Evolutionary conservation across 2,888 invertebrate species (phyloP).

Genomic region (Galerucella nymphaeae): DNA sequence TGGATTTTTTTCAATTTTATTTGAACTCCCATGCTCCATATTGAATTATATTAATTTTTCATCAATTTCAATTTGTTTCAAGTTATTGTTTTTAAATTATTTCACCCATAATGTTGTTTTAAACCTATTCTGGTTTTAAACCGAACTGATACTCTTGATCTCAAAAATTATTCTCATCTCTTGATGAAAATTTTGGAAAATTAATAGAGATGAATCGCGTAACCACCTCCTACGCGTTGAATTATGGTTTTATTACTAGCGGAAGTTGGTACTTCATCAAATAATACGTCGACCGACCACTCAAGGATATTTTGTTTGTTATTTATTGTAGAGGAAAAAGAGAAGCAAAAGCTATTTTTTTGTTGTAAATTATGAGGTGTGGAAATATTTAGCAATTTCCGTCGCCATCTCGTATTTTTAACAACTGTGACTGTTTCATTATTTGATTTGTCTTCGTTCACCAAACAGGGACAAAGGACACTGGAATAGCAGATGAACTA

Average conservation of each 20-base stretch:
- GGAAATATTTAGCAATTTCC: too few species aligned
- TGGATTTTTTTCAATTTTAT: constrained; percentile 70
- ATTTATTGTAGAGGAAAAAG: too few species aligned
- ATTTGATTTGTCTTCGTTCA: too few species aligned
- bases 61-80: too few species aligned
- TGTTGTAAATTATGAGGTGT: too few species aligned
- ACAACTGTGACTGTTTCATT: too few species aligned
- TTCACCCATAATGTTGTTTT: not conserved
- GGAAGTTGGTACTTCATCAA: not conserved
- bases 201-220: not conserved
- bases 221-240: not conserved
- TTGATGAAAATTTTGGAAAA: not conserved
- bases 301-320: not conserved
- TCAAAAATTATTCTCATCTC: not conserved
- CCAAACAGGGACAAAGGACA: too few species aligned
- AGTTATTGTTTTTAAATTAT: too few species aligned
- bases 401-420: too few species aligned
- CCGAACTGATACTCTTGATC: not conserved
- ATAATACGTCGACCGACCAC: not conserved
- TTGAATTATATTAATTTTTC: too few species aligned
- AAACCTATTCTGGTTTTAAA: not conserved
- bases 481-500: too few species aligned
- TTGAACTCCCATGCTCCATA: constrained; percentile 59
- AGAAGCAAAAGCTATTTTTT: too few species aligned
- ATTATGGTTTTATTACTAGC: not conserved